Base-by-base conservation (phyloP, 2,797 vertebrate species). In the Octomys mimax region DNA sequence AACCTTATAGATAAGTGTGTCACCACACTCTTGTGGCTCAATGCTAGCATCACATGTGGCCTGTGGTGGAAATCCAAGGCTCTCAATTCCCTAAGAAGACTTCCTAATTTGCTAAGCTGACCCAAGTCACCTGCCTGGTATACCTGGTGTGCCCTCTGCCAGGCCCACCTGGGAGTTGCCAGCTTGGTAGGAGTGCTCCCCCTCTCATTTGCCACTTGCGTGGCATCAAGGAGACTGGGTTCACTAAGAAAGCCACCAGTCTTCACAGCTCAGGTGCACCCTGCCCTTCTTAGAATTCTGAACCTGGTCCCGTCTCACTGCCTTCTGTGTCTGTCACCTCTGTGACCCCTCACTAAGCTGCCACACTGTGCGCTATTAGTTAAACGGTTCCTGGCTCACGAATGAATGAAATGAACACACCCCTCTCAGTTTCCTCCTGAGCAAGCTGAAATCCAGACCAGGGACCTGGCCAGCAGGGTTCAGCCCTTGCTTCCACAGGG, bases 401-500 rank as follows among this genome's bases (percentile, higher is more conserved):
- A 0, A 8, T 62, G 36, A 0, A 8, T 28, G 66, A 94, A 92
- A 66, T 14, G 31, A 85, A 70, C 13, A 28, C 80, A 79, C 19
- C 0, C 83, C 39, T 81, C 49, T 93, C 61, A 42, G 57, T 19
- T 68, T 28, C 5, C 54, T 14, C 52, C 89, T 18, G 28, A 59
- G 64, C 68, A 36, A 64, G 62, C 16, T 0, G 1, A 86, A 42
- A 68, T 36, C 61, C n/a, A 24, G 33, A 49, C 7, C 42, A 36
- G 80, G 49, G 54, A 18, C 46, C 70, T 57, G 31, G 54, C 54
- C 5, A 6, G 52, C 42, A 12, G 77, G 46, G 71, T n/a, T 36
- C 18, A 5, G 0, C 1, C 57, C 57, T 13, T 4, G 0, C n/a
- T 16, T 59, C 59, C 11, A 1, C 33, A 5, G 36, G 36, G 49